Conservation (phyloP, 2,797 vertebrate species). For the Anableps anableps region DNA sequence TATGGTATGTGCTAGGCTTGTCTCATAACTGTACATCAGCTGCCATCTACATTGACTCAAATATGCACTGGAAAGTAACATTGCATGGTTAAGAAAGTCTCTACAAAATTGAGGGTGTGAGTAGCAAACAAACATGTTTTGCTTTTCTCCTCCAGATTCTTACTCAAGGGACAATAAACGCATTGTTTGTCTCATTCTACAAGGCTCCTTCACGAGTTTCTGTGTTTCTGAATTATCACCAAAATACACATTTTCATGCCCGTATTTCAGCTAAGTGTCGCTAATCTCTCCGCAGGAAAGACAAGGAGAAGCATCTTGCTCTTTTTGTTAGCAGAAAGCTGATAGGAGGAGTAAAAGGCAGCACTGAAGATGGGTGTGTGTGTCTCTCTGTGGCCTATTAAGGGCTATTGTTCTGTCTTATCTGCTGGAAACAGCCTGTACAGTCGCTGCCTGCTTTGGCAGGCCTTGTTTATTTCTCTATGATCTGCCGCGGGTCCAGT, state of each 20-base stretch:
- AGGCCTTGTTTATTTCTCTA: constrained; percentile 68
- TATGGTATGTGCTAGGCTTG: neutral
- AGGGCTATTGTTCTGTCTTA: constrained; percentile 87
- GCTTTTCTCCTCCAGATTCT: constrained; percentile 62
- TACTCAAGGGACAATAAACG: constrained; percentile 53
- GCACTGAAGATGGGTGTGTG: constrained; percentile 71
- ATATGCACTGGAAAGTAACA: constrained; percentile 4
- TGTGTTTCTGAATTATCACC: constrained; percentile 83
- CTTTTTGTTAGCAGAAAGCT: constrained; percentile 76
- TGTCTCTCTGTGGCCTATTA: constrained; percentile 83
- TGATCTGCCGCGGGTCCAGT: constrained; percentile 48
- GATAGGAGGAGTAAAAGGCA: constrained; percentile 68
- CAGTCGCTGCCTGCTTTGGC: constrained; percentile 59
- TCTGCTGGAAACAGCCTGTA: constrained; percentile 82
- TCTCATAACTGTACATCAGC: constrained; percentile 5
- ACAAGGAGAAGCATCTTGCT: constrained; percentile 73
- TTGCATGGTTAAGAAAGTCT: constrained; percentile 19
- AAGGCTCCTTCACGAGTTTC: constrained; percentile 72
- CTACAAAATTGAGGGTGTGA: constrained; percentile 15
- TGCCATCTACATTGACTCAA: constrained; percentile 16
- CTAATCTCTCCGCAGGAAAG: constrained; percentile 77
- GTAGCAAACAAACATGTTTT: constrained; percentile 47
- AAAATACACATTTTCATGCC: constrained; percentile 81
- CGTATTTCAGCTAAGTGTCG: constrained; percentile 63
- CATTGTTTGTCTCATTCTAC: constrained; percentile 64